Percentiles rank a stretch among this genome's conserved stretches.
Evolutionary conservation across 2,888 invertebrate genomes (phyloP).

Genomic region (Philereme transversata): DNA sequence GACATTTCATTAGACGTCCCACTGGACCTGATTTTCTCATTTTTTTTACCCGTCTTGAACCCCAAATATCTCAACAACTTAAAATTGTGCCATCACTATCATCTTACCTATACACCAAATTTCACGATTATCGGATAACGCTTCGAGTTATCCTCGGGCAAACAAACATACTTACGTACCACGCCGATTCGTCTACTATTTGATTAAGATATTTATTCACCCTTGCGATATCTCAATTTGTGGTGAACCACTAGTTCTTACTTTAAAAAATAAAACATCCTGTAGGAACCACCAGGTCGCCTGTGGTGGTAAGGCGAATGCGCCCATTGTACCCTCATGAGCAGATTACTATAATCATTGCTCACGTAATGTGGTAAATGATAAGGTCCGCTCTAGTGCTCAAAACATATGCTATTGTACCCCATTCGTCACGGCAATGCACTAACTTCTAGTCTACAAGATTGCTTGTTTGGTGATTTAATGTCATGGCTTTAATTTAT

Average conservation of each 20-base stretch:
- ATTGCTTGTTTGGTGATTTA: slow-evolving; percentile 4
- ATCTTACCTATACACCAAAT: too few species aligned
- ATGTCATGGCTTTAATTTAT: background rate
- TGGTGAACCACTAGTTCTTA: background rate
- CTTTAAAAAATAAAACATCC: slow-evolving; percentile 47
- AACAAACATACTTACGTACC: too few species aligned
- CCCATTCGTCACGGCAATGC: slow-evolving; percentile 75
- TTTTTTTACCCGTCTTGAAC: too few species aligned
- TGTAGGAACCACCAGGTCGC: slow-evolving; percentile 51
- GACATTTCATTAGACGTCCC: too few species aligned
- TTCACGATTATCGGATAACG: too few species aligned
- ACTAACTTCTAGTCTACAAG: slow-evolving; percentile 28
- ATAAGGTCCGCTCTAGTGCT: slow-evolving; percentile 78
- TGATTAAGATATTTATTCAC: too few species aligned
- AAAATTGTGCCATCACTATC: too few species aligned
- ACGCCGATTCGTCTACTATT: too few species aligned
- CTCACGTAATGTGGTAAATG: slow-evolving; percentile 82
- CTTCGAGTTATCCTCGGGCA: too few species aligned
- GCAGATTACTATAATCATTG: slow-evolving; percentile 83
- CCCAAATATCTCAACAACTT: too few species aligned
- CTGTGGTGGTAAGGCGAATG: slow-evolving; percentile 69
- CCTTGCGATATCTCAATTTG: too few species aligned
- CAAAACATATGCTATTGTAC: slow-evolving; percentile 81
- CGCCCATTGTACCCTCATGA: slow-evolving; percentile 75
- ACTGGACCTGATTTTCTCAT: too few species aligned